Conservation (phyloP, 2,888 invertebrate species). For the Oasisia sp. region DNA sequence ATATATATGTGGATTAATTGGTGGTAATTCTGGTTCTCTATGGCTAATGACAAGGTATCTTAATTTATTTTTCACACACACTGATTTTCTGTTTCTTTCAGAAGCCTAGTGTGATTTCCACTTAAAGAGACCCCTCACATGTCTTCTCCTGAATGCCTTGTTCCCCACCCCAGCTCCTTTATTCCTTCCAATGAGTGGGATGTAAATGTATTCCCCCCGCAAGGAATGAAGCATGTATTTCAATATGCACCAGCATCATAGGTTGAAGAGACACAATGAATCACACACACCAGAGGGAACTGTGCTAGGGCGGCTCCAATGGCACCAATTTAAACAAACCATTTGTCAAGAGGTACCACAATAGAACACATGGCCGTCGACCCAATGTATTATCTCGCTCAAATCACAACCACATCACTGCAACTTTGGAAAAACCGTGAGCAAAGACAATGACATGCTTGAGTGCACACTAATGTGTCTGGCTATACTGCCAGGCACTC, state of each 20-base stretch:
- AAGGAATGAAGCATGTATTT: too few species aligned
- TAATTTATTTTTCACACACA: too few species aligned
- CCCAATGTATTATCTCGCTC: background rate
- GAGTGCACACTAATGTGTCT: background rate
- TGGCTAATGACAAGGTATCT: too few species aligned
- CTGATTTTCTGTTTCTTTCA: too few species aligned
- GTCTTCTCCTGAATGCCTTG: too few species aligned
- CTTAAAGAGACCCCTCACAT: too few species aligned
- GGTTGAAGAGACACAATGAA: background rate
- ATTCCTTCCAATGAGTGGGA: too few species aligned
- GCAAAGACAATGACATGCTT: background rate
- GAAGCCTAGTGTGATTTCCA: too few species aligned
- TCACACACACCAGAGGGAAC: background rate
- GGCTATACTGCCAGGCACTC: background rate
- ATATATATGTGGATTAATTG: too few species aligned
- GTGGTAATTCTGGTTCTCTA: too few species aligned
- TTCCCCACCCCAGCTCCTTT: too few species aligned
- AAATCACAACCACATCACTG: background rate
- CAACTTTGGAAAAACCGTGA: background rate
- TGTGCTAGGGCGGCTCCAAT: background rate
- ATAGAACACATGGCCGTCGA: background rate
- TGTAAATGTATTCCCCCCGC: too few species aligned
- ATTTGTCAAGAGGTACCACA: background rate
- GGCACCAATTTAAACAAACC: background rate
- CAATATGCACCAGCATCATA: background rate